Conservation (phyloP, 2,113 vertebrate species). For the Neotoma lepida region DNA sequence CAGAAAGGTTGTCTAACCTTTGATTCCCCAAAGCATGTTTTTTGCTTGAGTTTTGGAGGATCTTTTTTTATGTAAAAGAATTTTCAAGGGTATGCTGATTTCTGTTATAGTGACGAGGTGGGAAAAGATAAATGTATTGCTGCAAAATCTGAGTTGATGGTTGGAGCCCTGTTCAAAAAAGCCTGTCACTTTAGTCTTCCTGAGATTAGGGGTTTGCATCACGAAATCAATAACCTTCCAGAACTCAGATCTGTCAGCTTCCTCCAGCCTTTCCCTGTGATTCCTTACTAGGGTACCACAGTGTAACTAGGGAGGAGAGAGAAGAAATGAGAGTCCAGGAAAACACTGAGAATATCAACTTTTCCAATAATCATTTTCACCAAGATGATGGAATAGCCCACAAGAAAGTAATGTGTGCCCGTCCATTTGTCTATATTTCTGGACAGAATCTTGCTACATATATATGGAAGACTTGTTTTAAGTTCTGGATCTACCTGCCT, state of each 20-base stretch:
- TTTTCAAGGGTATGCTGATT: neutral
- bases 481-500: neutral
- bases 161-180: neutral
- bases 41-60: neutral
- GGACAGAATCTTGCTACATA: neutral
- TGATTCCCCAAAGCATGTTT: neutral
- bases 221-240: neutral
- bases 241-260: neutral
- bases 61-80: neutral
- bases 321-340: neutral
- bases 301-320: neutral
- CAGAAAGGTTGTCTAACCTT: neutral
- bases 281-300: neutral
- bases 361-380: constrained; percentile 31
- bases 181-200: neutral
- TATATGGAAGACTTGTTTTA: neutral
- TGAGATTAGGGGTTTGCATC: neutral
- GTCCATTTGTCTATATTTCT: neutral
- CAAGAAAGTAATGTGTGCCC: neutral
- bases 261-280: neutral
- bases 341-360: neutral
- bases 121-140: neutral
- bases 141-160: neutral
- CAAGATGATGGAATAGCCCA: neutral
- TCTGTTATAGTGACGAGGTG: neutral